Conservation (phyloP, 2,113 vertebrate genomes). For the Leucoraja erinaceus region DNA sequence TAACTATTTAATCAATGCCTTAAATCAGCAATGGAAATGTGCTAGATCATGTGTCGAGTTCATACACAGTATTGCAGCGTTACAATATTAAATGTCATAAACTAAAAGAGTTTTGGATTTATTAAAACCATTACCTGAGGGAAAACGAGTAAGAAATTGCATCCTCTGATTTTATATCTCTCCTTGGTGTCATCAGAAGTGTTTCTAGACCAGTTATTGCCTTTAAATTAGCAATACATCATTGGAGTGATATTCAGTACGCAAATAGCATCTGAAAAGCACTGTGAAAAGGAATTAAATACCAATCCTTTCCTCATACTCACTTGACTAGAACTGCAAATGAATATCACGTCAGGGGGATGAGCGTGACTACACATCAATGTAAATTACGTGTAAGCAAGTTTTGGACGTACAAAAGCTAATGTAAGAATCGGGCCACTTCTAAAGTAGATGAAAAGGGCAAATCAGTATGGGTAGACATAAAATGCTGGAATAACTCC, state of each 20-base stretch:
- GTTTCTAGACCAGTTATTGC: not conserved
- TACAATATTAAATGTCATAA: conserved; percentile 12
- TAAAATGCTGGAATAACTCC: too few relatives aligned
- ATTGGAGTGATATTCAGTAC: not conserved
- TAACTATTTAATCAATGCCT: not conserved
- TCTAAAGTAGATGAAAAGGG: too few relatives aligned
- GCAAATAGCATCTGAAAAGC: not conserved
- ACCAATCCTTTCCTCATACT: not conserved
- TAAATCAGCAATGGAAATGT: conserved; percentile 22
- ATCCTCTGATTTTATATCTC: not conserved
- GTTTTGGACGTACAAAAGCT: not conserved
- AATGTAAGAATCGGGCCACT: too few relatives aligned
- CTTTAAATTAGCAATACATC: not conserved
- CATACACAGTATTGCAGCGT: not conserved
- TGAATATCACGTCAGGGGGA: not conserved
- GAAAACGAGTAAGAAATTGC: not conserved
- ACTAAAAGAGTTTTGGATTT: not conserved
- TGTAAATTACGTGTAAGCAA: not conserved
- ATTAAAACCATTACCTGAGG: conserved; percentile 27
- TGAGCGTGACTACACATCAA: not conserved
- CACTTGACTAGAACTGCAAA: not conserved
- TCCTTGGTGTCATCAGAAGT: not conserved
- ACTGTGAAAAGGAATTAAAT: not conserved
- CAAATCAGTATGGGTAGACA: too few relatives aligned
- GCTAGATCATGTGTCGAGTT: not conserved